Evolutionary conservation across 2,113 vertebrate genomes (phyloP), one percentile per base, ranked within the genome.

Genomic region (Rhegmatorhina hoffmannsi): DNA sequence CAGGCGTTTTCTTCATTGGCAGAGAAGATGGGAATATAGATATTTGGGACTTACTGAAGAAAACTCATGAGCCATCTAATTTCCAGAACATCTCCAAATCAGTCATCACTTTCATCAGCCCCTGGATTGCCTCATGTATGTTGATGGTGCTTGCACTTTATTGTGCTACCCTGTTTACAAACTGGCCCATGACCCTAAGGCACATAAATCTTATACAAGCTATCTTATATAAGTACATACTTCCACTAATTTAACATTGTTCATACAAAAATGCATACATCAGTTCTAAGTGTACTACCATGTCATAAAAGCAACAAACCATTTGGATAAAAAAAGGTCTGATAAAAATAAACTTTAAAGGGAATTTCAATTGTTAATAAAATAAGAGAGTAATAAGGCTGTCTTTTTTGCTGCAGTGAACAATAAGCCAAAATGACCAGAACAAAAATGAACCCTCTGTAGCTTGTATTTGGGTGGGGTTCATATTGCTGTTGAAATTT

Each of bases 11-110:
- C 96, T 99, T 99, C 90, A 97, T 99, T 33, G 99, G 98, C 43
- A 98, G 98, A 97, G 98, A 98, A 7, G 97, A 99, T 19, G 99
- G 99, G 58, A 98, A 96, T 59, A 90, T 99, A 3, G 99, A 99
- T n/a, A 97, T 98, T 82, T 99, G 99, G 99, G 99, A 99, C 95
- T 97, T 99, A 73, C 67, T 99, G 95, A 98, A 98, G 89, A 98
- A 99, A 96, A 98, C 97, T 31, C 97, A 98, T 0, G 98, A 99
- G 73, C 98, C 99, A 18, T 93, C 97, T 20, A 96, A 98, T 55
- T 94, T 97, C 34, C 98, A 98, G 87, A 98, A 97, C 52, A 77
- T 99, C 92, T 98, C 97, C n/a, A 59, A 97, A 16, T 92, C 97
- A 29, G 70, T n/a, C 72, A 98, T 99, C 79, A 99, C 98, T 72